phyloP scores from a whole-genome alignment of 2,888 invertebrate genomes.

The Scaeva pyrastri region DNA sequence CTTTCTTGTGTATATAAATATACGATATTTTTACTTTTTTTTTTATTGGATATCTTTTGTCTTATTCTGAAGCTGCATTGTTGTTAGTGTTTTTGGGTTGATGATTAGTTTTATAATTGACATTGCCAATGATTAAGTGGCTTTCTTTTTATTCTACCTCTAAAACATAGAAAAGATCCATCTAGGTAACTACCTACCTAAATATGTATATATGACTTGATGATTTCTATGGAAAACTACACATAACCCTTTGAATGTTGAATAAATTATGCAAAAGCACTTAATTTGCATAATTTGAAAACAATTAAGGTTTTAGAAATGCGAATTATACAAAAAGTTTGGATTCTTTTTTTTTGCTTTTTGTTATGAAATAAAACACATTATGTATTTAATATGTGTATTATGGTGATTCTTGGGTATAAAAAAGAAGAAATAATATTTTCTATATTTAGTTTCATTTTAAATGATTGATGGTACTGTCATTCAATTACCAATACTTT shows the following conservation, averaged over 20 bases:
- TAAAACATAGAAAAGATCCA: background rate
- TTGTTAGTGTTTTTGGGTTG: slow-evolving; percentile 20
- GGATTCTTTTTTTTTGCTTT: background rate
- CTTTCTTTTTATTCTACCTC: slow-evolving; percentile 11
- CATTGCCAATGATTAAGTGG: slow-evolving; percentile 61
- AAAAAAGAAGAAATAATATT: no score
- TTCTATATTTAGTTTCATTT: no score
- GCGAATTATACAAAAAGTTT: slow-evolving; percentile 10
- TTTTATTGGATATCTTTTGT: slow-evolving; percentile 30
- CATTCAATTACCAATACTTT: no score
- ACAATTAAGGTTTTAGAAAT: slow-evolving; percentile 16
- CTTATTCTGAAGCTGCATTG: slow-evolving; percentile 9
- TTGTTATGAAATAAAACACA: background rate
- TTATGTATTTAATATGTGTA: background rate
- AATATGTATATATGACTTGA: background rate
- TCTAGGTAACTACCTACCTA: no score
- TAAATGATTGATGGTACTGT: no score
- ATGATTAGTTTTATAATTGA: slow-evolving; percentile 62
- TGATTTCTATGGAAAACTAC: slow-evolving; percentile 23
- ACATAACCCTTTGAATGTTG: slow-evolving; percentile 12
- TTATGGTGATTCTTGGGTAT: background rate
- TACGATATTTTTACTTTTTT: slow-evolving; percentile 14
- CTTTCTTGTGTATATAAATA: slow-evolving; percentile 28
- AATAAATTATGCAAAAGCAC: slow-evolving; percentile 27
- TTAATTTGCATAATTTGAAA: slow-evolving; percentile 31